Evolutionary conservation across 2,888 invertebrate genomes (phyloP).

Genomic region (Cheiracanthium punctorium): DNA sequence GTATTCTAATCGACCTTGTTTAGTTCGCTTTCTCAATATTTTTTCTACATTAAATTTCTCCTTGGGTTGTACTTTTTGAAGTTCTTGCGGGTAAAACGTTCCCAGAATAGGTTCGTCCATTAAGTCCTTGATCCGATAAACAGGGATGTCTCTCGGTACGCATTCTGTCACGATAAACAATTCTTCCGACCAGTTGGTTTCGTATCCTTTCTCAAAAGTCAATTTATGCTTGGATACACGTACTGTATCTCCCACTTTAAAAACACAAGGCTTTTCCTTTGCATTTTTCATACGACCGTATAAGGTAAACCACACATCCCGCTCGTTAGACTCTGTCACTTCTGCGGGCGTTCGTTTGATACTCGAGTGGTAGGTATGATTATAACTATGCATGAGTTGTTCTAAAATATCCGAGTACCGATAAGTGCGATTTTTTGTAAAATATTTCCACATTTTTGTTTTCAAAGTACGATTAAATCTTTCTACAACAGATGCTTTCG

Average conservation of each 20-base stretch:
- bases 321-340: no score
- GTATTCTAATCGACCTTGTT: no score
- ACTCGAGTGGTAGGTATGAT: background rate
- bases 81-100: slow-evolving; percentile 14
- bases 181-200: background rate
- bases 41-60: slow-evolving; percentile 3
- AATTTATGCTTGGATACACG: background rate
- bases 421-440: background rate
- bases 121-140: no score
- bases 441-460: slow-evolving; percentile 48
- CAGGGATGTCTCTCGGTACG: background rate
- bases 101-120: no score
- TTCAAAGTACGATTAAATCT: slow-evolving; percentile 74
- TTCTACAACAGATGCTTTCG: slow-evolving; percentile 74
- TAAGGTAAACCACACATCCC: background rate
- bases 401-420: background rate
- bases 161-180: background rate
- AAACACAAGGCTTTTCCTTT: background rate
- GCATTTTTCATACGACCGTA: background rate
- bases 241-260: background rate
- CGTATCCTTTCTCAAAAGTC: background rate
- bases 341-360: background rate
- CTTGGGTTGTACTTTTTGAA: slow-evolving; percentile 12
- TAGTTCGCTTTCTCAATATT: slow-evolving; percentile 19
- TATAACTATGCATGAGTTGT: background rate